These are phyloP conservation scores for Gasterosteus nipponicus DNA, from an alignment of 2,113 vertebrate species.

Conservation along the genomic window DNA sequence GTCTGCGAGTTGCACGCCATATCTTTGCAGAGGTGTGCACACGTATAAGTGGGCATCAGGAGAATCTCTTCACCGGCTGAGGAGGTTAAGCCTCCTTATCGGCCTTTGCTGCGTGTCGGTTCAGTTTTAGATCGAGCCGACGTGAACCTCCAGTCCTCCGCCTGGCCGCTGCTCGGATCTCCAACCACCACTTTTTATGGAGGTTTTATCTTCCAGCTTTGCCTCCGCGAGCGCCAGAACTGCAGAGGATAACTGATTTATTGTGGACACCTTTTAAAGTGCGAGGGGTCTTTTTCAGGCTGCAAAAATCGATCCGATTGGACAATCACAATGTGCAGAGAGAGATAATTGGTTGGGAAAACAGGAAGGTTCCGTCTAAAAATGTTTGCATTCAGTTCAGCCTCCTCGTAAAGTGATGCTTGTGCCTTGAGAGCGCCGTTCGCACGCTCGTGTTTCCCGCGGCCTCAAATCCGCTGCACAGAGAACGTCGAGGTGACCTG, in stretches of 20 bases:
- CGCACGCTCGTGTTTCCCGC: too few species aligned
- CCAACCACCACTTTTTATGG: conserved; percentile 1
- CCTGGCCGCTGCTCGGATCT: conserved; percentile 32
- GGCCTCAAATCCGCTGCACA: too few species aligned
- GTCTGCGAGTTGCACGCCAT: neutral
- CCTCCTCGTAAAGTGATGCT: neutral
- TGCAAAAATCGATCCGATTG: conserved; percentile 4
- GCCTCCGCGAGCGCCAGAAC: conserved; percentile 24
- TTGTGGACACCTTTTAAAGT: conserved; percentile 40
- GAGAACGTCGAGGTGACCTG: too few species aligned
- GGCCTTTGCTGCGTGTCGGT: conserved; percentile 39
- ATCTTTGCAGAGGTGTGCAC: conserved; percentile 29
- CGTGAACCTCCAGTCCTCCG: conserved; percentile 43
- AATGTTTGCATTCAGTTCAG: neutral
- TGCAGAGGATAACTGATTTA: conserved; percentile 50
- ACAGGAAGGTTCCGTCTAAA: neutral
- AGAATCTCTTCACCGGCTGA: conserved; percentile 27
- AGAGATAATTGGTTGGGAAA: neutral
- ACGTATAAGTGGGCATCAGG: conserved; percentile 38
- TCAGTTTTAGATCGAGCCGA: conserved; percentile 47
- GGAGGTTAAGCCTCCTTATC: conserved; percentile 57
- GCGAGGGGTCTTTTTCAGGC: conserved; percentile 26
- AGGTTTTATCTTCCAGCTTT: conserved; percentile 59
- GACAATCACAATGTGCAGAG: neutral
- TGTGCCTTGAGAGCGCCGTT: neutral